Evolutionary conservation across 1,140 invertebrate genomes (phyloP), one percentile per base, ranked within the genome.

Genomic region (Araneus ventricosus): DNA sequence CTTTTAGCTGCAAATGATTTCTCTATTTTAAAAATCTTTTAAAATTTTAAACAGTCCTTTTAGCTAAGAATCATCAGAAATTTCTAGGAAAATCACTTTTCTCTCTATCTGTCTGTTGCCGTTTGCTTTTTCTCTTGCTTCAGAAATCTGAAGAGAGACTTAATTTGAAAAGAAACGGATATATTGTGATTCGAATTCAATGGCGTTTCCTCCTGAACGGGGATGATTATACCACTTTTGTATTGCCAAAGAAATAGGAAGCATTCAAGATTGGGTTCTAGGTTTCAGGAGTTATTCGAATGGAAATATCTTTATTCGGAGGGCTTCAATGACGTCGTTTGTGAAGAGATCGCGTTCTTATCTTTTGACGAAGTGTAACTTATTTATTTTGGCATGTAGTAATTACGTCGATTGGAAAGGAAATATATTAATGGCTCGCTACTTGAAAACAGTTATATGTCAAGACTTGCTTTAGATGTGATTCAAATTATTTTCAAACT

Each of bases 81-180:
- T 70, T 63, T 41, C 37, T 24, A 1, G 41, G 39, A 37, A 75
- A 75, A 75, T 37, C 67, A 37, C 17, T 75, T 14, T 52, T 52
- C 27, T 75, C 17, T 75, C 67, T 67, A n/a, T 67, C 63, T 67
- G n/a, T 67, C n/a, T 34, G 59, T n/a, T 61, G 22, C 0, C 59
- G 22, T 61, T 61, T 24, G 6, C 1, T 61, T 61, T 30, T 75
- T 75, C 30, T 27, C 14, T 30, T 37, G 4, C 4, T 30, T 17
- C 67, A 30, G 2, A 1, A 27, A 14, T 30, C n/a, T 4, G 27
- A 61, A 75, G 34, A 22, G 67, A 75, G 34, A 75, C 30, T 75
- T 75, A 75, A 75, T 75, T 75, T 75, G 67, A 75, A 75, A 75
- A 75, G 67, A 75, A 75, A 75, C 34, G 67, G 1, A 75, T 75